Evolutionary conservation across 2,797 vertebrate species (phyloP).

Genomic region (Helicolenus hilgendorfi): DNA sequence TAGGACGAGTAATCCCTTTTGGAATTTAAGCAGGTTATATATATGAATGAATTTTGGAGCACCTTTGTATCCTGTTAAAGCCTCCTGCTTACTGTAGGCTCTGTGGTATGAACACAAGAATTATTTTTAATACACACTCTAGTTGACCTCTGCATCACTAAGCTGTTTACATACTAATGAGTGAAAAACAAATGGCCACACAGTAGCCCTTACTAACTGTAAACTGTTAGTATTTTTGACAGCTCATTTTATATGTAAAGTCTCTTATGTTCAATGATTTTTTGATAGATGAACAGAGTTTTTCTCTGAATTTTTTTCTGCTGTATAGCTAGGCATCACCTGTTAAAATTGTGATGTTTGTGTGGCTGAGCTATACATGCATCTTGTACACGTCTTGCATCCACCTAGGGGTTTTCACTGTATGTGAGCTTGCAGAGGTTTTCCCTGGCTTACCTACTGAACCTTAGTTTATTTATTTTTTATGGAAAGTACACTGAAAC

Average conservation of each 20-base stretch:
- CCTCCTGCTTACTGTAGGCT: constrained; percentile 45
- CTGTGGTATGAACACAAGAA: constrained; percentile 51
- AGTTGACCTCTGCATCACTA: constrained; percentile 46
- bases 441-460: neutral
- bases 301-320: neutral
- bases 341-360: neutral
- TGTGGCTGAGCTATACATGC: neutral
- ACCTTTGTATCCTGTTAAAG: constrained; percentile 40
- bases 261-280: neutral
- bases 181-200: constrained; percentile 28
- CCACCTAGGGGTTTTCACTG: neutral
- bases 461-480: neutral
- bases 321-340: neutral
- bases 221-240: constrained; percentile 2
- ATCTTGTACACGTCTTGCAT: neutral
- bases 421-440: neutral
- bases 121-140: constrained; percentile 42
- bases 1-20: constrained; percentile 61
- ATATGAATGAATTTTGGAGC: constrained; percentile 56
- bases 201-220: constrained; percentile 13
- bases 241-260: constrained; percentile 10
- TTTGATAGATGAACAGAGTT: neutral
- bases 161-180: constrained; percentile 59
- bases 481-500: neutral
- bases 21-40: constrained; percentile 69